phyloP scores from a whole-genome alignment of 2,113 vertebrate genomes.

The Tetrao urogallus region DNA sequence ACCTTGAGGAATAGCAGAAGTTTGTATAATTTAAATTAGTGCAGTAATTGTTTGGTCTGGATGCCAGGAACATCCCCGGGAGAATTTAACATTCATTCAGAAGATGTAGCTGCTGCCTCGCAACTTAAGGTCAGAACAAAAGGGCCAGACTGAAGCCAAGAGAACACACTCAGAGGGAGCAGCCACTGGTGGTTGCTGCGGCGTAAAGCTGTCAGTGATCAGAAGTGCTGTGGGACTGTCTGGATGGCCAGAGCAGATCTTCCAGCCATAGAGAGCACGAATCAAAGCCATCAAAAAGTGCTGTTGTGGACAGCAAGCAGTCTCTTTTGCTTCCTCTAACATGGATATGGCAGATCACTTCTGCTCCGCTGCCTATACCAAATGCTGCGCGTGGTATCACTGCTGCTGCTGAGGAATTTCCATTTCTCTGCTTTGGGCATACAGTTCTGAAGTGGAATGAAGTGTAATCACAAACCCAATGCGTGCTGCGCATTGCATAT shows the following conservation, averaged over 20 bases:
- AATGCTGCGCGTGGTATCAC: background rate
- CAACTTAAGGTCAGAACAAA: constrained; percentile 34
- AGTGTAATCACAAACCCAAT: background rate
- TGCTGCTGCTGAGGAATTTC: background rate
- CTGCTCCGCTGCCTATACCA: background rate
- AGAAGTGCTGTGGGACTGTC: background rate
- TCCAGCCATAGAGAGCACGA: background rate
- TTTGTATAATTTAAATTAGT: constrained; percentile 66
- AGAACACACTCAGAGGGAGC: background rate
- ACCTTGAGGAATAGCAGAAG: constrained; percentile 60
- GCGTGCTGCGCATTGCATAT: accelerated
- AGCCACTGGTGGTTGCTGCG: background rate
- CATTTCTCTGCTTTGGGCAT: background rate
- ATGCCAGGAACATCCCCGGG: constrained; percentile 21
- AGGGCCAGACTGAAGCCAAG: background rate
- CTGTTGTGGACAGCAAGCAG: background rate
- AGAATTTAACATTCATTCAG: constrained; percentile 27
- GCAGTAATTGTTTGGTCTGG: constrained; percentile 62
- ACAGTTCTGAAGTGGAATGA: background rate
- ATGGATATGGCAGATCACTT: background rate
- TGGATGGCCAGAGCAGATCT: background rate
- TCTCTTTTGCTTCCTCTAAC: background rate
- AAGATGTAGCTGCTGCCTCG: background rate
- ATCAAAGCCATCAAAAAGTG: background rate
- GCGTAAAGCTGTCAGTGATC: background rate